These are phyloP conservation scores for Euura saliciscinereae DNA, from an alignment of 1,140 invertebrate genomes.

Conservation along the genomic window DNA sequence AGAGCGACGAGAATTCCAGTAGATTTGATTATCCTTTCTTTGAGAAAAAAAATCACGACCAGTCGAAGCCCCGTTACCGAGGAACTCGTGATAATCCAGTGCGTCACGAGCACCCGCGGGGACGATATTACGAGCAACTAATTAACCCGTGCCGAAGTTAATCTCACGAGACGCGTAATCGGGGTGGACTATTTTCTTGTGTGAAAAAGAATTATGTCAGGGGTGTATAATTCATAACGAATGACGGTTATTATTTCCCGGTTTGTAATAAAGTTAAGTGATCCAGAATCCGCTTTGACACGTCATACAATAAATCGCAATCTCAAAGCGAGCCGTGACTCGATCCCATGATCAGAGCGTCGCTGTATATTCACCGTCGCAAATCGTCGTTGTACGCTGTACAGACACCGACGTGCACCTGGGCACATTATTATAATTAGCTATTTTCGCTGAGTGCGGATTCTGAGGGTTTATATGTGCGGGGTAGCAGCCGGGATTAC, in stretches of 20 bases:
- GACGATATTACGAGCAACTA: no score
- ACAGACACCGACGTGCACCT: conserved; percentile 12
- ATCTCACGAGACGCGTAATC: no score
- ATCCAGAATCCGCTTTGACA: not conserved
- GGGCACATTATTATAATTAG: conserved; percentile 50
- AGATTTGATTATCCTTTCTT: no score
- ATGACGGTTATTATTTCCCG: not conserved
- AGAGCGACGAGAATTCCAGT: no score
- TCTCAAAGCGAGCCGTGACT: not conserved
- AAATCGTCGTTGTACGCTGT: not conserved
- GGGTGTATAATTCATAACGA: not conserved
- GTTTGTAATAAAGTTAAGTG: not conserved
- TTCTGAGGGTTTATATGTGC: not conserved
- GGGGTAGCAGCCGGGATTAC: conserved; percentile 1
- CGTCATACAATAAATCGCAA: conserved; percentile 3
- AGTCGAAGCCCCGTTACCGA: no score
- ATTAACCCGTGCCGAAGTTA: no score
- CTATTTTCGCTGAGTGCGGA: conserved; percentile 46
- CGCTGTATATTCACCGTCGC: not conserved
- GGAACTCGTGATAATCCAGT: no score
- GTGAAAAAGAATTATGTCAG: no score
- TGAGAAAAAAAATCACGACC: no score
- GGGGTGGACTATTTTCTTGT: no score
- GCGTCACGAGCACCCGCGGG: no score
- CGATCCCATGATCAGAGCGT: no score